phyloP scores from a whole-genome alignment of 2,113 vertebrate species.

The Phasianus colchicus region DNA sequence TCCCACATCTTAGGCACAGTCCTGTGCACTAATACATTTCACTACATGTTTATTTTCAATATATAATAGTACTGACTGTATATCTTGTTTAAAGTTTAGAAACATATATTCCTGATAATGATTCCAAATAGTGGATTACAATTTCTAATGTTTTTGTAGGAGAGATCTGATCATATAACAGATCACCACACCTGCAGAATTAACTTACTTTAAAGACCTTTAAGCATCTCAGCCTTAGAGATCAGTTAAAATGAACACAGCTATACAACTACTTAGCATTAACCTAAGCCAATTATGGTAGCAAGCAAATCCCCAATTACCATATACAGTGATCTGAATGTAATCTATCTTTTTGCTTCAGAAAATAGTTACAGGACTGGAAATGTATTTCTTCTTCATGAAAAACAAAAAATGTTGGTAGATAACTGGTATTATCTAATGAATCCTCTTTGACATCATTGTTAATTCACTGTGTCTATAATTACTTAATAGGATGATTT shows the following conservation, averaged over 20 bases:
- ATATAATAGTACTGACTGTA: background rate
- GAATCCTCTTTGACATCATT: background rate
- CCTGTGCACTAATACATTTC: background rate
- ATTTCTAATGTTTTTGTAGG: background rate
- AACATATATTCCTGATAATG: background rate
- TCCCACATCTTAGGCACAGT: background rate
- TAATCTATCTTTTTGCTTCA: background rate
- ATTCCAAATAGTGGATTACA: background rate
- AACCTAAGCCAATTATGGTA: background rate
- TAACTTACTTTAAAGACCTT: background rate
- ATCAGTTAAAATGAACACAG: constrained; percentile 18
- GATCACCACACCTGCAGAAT: background rate
- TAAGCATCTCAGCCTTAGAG: constrained; percentile 18
- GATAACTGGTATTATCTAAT: background rate
- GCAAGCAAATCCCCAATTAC: background rate
- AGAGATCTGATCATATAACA: constrained; percentile 1
- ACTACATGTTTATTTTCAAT: background rate
- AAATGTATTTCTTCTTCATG: background rate
- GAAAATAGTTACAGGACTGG: background rate
- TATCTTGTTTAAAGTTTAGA: background rate
- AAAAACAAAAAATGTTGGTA: background rate
- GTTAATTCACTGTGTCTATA: background rate
- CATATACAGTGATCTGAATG: background rate
- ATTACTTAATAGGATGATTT: background rate
- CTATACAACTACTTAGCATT: background rate